Base-by-base conservation (phyloP, 2,797 vertebrate species). In the Coregonus suidteri region DNA sequence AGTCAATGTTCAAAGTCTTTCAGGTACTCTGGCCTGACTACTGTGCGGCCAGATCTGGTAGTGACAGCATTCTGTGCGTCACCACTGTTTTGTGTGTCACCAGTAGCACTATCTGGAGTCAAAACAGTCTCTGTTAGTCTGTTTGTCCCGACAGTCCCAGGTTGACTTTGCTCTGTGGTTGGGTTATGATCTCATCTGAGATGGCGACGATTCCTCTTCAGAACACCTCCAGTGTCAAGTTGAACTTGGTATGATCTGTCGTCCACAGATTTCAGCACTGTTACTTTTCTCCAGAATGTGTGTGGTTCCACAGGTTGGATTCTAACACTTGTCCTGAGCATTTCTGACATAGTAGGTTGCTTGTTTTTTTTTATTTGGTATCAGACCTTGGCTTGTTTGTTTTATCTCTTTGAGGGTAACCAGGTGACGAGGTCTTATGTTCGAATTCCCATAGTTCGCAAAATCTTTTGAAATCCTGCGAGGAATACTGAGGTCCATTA, bases 401-500 rank as follows among this genome's bases (percentile, higher is more conserved):
- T 34, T 15, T 20, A 74, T 18, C 37, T 71, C 76, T 77, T 37
- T 77, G 70, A 4, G 70, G 74, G 69, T 67, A 80, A 5, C 74
- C 68, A 5, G 75, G 79, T 1, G 62, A 80, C 1, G 47, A 80
- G 1, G 64, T 76, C 25, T 69, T 74, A 6, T 83, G 77, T 31
- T 67, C 3, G 16, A 81, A 83, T 18, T 79, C 80, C 78, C 71
- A 81, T 13, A 1, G 66, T 37, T 66, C 1, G 1, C 76, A 72
- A 18, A 85, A 85, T n/a, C 18, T 25, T n/a, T 73, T 47, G 41
- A 82, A 84, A n/a, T 81, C 77, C 1, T 76, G 37, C 0, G 69
- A 79, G 1, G 64, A 20, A 18, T 69, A 84, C 18, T 84, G 75
- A n/a, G 75, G 72, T 13, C 76, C 73, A 18, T 78, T 84, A 30